phyloP scores from a whole-genome alignment of 30 jellyfish, hydroid and myxozoan species.

The Hydractinia echinata region DNA sequence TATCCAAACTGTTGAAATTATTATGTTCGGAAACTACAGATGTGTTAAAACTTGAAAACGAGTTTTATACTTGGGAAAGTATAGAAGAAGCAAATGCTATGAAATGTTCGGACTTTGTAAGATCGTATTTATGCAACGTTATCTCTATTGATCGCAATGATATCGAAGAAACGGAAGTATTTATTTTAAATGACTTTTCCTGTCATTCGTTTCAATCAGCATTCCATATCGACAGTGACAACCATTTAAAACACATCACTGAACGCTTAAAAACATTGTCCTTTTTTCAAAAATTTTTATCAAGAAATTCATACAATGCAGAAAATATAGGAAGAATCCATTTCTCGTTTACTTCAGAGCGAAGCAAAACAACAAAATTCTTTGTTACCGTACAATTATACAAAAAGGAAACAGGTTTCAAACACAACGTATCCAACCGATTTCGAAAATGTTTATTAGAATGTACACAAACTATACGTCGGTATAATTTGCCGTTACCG shows the following conservation, averaged over 20 bases:
- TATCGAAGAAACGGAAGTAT: background rate
- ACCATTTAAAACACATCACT: background rate
- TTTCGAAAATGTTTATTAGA: background rate
- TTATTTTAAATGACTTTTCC: background rate
- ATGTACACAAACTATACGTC: background rate
- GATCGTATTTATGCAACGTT: slow-evolving; percentile 3
- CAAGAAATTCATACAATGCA: background rate
- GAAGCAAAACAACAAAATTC: background rate
- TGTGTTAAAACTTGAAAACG: background rate
- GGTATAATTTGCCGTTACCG: slow-evolving; percentile 7
- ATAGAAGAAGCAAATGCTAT: background rate
- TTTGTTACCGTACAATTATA: slow-evolving; percentile 17
- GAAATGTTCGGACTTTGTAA: slow-evolving; percentile 9
- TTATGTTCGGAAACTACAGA: background rate
- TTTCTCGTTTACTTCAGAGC: slow-evolving; percentile 1
- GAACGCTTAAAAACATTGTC: background rate
- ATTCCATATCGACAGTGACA: background rate
- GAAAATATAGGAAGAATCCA: background rate
- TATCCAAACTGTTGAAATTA: slow-evolving; percentile 11
- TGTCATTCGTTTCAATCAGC: background rate
- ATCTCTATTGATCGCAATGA: background rate
- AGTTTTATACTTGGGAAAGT: background rate
- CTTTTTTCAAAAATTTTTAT: background rate
- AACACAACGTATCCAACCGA: slow-evolving; percentile 3
- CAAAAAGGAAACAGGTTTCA: slow-evolving; percentile 2